These are phyloP conservation scores for Phrynocephalus guinanensis DNA, from an alignment of 2,797 vertebrate species.

Conservation along the genomic window DNA sequence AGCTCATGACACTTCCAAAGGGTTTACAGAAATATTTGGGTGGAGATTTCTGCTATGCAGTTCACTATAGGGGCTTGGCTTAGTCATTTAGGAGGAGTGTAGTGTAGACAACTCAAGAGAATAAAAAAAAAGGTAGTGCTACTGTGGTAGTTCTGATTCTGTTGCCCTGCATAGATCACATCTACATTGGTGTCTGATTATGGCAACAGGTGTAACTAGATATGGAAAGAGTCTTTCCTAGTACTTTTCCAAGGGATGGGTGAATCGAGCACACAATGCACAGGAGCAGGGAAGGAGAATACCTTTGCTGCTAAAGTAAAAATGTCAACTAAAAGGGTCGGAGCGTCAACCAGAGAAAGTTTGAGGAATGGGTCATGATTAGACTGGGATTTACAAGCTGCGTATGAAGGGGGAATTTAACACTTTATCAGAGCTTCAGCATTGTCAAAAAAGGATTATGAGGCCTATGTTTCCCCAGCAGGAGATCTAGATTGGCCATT, in stretches of 20 bases:
- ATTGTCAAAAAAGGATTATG: background rate
- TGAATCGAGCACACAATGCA: background rate
- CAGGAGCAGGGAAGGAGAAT: background rate
- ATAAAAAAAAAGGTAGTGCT: background rate
- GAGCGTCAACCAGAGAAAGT: too few species aligned
- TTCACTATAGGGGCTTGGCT: background rate
- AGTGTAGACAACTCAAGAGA: background rate
- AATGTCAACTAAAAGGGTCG: background rate
- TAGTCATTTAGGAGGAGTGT: background rate
- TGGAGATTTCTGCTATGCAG: too few species aligned
- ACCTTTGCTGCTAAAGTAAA: background rate
- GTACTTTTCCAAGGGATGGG: background rate
- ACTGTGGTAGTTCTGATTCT: background rate
- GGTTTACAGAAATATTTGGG: background rate
- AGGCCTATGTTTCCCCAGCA: background rate
- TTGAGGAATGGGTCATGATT: too few species aligned
- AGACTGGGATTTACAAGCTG: background rate
- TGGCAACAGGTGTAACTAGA: background rate
- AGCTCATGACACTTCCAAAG: background rate
- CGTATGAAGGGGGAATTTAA: background rate
- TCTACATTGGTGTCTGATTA: background rate
- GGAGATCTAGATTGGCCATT: background rate
- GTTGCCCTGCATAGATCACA: background rate
- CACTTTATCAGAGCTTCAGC: background rate
- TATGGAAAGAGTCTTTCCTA: background rate